Percentiles rank a stretch among this genome's conserved stretches.
These are phyloP conservation scores for Sciurus vulgaris DNA, from an alignment of 2,797 vertebrate species.

Conservation along the genomic window DNA sequence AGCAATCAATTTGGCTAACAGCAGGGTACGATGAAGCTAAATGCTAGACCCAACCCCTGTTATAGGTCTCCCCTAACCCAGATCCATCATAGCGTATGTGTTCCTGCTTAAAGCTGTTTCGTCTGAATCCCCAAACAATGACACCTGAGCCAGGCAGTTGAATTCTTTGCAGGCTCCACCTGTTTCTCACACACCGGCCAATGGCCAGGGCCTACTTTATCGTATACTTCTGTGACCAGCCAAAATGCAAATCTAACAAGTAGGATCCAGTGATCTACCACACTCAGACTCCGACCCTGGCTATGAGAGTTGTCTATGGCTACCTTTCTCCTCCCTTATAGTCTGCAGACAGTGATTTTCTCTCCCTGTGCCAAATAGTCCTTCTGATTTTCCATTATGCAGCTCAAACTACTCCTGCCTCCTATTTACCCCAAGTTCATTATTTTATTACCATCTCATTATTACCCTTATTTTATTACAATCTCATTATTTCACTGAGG, in stretches of 20 bases:
- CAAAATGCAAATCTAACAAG: neutral
- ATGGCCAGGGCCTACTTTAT: neutral
- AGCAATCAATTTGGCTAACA: neutral
- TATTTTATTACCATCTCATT: slow-evolving; percentile 61
- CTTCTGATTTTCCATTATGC: neutral
- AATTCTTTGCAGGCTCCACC: neutral
- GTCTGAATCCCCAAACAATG: neutral
- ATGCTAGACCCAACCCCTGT: neutral
- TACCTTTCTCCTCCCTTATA: neutral
- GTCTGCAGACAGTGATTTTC: neutral
- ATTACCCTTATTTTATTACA: slow-evolving; percentile 61
- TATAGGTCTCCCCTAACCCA: neutral
- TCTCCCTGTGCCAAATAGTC: neutral
- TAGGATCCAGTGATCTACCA: neutral
- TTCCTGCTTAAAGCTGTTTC: neutral
- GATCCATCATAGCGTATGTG: neutral
- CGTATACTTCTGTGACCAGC: neutral
- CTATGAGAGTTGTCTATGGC: rapidly evolving
- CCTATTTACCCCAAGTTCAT: slow-evolving; percentile 61
- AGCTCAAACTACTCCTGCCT: slow-evolving; percentile 26
- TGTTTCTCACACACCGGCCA: neutral
- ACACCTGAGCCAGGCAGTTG: neutral
- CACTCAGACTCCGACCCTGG: neutral
- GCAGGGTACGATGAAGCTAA: neutral
- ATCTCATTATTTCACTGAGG: slow-evolving; percentile 18